Base-by-base conservation (phyloP, 2,888 invertebrate genomes). In the Dorcus parallelipipedus region DNA sequence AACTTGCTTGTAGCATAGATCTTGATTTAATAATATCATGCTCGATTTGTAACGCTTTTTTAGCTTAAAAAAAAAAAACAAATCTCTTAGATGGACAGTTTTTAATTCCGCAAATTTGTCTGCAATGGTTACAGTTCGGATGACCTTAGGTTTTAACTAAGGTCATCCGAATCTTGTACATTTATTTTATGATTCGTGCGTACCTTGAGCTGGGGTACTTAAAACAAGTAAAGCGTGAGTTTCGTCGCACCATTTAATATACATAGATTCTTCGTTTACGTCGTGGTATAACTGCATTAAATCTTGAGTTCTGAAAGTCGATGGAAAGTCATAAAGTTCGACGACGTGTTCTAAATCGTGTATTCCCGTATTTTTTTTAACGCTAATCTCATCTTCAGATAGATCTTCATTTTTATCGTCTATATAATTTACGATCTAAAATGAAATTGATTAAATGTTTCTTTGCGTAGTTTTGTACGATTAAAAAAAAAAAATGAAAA, bases 211-310 rank as follows among this genome's bases (percentile, higher is more conserved):
- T 4, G 70, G 68, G 48, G 77, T 72, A 14, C 76, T 76, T 53
- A 78, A 67, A 43, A 78, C 75, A 51, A 78, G 66, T 43, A 78
- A 67, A 14, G 77, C 78, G 61, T 76, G 77, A n/a, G 78, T 78
- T 56, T 78, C 76, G 65, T 77, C 76, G 20, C 77, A 73, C 78
- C 77, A 78, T 66, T 76, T 76, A 49, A 78, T 67, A 59, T 78
- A 77, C 74, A 77, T 76, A 1, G 75, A 69, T 58, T 77, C 75
- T 58, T 73, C 72, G 38, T 75, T 73, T 14, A 77, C 71, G 45
- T 71, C 69, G 59, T 71, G 73, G 59, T 77, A 78, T 41, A 76
- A 69, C 59, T 76, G 76, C 61, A 78, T 75, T 50, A 78, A 68
- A 68, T 78, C 78, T 47, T 74, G 73, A 5, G 77, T 77, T 63